Evolutionary conservation across 2,888 invertebrate species (phyloP).

Genomic region (Pheosia gnoma): DNA sequence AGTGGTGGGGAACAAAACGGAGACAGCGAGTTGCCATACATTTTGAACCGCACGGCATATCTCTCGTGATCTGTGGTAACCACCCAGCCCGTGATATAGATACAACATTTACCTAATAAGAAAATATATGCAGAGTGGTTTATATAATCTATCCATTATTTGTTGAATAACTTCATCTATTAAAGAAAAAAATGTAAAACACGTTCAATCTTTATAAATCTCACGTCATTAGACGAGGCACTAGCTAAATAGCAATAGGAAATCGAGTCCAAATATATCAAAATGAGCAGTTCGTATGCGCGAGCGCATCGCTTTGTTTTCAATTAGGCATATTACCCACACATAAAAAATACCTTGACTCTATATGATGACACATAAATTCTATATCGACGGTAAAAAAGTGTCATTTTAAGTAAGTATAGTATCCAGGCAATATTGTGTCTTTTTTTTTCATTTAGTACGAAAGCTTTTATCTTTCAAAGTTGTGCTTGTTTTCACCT

Average conservation of each 20-base stretch:
- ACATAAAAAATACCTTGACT: slow-evolving; percentile 38
- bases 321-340: slow-evolving; percentile 41
- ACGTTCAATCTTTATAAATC: slow-evolving; percentile 24
- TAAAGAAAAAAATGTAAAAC: slow-evolving; percentile 13
- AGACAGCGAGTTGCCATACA: no score
- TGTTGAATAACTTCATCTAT: no score
- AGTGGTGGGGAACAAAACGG: no score
- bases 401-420: neutral
- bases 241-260: slow-evolving; percentile 30
- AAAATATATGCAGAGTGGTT: no score
- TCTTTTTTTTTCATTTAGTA: neutral
- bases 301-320: slow-evolving; percentile 49
- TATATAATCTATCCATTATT: no score
- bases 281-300: slow-evolving; percentile 65
- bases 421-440: no score
- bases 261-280: slow-evolving; percentile 46
- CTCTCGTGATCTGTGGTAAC: no score
- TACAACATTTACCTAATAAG: no score
- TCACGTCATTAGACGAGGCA: slow-evolving; percentile 38
- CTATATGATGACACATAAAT: slow-evolving; percentile 19
- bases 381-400: slow-evolving; percentile 9
- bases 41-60: no score
- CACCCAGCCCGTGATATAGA: no score
- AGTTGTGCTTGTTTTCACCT: neutral
- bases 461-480: neutral